A percentile compares a stretch with the other conserved stretches of the same genome.
Evolutionary conservation across 2,888 invertebrate species (phyloP).

Genomic region (Polydrusus cervinus): DNA sequence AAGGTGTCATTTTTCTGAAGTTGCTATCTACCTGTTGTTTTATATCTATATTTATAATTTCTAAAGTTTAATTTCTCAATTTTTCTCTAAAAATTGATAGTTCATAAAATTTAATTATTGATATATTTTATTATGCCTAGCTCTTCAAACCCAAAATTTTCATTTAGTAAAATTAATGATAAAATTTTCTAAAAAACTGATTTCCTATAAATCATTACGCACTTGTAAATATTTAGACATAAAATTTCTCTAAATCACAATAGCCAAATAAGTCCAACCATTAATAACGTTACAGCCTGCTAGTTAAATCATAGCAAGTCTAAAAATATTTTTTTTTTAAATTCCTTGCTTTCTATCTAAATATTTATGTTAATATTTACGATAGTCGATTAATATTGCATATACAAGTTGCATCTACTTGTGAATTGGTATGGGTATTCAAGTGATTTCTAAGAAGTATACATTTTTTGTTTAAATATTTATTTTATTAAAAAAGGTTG

Average conservation of each 20-base stretch:
- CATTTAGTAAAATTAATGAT: too few species aligned
- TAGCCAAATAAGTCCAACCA: conserved; percentile 18
- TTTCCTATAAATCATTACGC: too few species aligned
- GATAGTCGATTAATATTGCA: conserved; percentile 42
- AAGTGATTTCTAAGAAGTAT: conserved; percentile 26
- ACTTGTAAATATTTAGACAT: too few species aligned
- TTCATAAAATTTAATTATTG: too few species aligned
- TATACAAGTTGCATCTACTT: conserved; percentile 34
- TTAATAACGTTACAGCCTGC: background rate
- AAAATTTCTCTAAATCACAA: background rate
- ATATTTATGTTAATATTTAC: conserved; percentile 53
- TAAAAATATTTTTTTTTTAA: conserved; percentile 21
- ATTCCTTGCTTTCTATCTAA: conserved; percentile 40
- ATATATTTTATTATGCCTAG: too few species aligned
- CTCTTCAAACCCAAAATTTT: too few species aligned
- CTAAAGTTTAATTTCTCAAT: too few species aligned
- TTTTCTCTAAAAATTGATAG: too few species aligned
- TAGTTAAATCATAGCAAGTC: background rate
- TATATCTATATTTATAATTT: too few species aligned
- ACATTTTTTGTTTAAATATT: conserved; percentile 39
- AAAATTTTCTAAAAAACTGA: too few species aligned
- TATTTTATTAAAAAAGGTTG: conserved; percentile 30
- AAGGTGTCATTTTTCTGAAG: too few species aligned
- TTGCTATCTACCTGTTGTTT: too few species aligned
- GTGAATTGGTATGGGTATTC: background rate